Base-by-base conservation (phyloP, 2,113 vertebrate genomes). In the Hassar affinis region DNA sequence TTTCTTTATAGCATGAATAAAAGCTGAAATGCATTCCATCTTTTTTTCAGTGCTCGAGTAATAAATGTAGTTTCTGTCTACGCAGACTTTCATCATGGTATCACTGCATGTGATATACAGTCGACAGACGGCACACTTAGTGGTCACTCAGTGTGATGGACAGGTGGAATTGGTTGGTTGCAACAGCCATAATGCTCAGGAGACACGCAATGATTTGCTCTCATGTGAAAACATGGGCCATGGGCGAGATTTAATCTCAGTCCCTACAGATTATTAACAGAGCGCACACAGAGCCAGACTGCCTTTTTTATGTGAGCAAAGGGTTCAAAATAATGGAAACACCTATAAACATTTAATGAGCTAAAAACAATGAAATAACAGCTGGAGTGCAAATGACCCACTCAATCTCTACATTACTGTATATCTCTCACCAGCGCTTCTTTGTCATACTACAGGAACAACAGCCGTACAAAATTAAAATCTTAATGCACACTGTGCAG, bases 181-280 rank as follows among this genome's bases (percentile, higher is more conserved):
- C 1, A 64, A 80, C 3, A 1, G 27, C 14, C 71, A 85, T 66
- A 17, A 9, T 35, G 17, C 61, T 78, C 27, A 33, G 49, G 17
- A 78, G 66, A 30, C 33, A 15, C 47, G 69, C 82, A 75, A 77
- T 86, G 71, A 79, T 84, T 79, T 82, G 45, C 56, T 83, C 52
- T 75, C 64, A 54, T 30, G 71, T 83, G 15, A 82, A 81, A 35
- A 62, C 30, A 64, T n/a, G 57, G 12, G 56, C 42, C 27, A 61
- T n/a, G 20, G 42, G 20, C 45, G 33, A 38, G 47, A n/a, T 18
- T 57, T 82, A 56, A 35, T 49, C 38, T 42, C 38, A 51, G 27
- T 62, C 69, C 54, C 42, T 75, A 38, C 45, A 47, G 69, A 75
- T 62, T 75, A 51, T 25, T 57, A 25, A 18, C 68, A 59, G 25